phyloP scores from a whole-genome alignment of 2,888 invertebrate genomes.

The Desoria tigrina region DNA sequence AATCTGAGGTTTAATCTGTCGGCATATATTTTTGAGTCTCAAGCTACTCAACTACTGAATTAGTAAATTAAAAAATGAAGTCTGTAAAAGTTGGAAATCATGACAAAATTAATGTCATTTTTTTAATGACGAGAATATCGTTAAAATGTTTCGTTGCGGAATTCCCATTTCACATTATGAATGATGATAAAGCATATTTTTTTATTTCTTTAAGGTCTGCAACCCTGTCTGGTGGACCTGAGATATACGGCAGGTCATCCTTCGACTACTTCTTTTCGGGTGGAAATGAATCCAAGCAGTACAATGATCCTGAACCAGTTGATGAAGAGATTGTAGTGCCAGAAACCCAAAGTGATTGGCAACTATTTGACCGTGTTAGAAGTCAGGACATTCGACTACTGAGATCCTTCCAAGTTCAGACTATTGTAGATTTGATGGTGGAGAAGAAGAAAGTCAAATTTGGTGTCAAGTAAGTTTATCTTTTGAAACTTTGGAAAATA shows the following conservation, averaged over 20 bases:
- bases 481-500: background rate
- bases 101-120: no score
- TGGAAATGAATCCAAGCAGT: conserved; percentile 42
- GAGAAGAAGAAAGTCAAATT: conserved; percentile 81
- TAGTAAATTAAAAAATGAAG: no score
- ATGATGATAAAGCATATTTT: no score
- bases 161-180: no score
- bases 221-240: conserved; percentile 69
- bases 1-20: no score
- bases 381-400: conserved; percentile 71
- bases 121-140: no score
- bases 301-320: conserved; percentile 42
- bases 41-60: no score
- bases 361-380: conserved; percentile 66
- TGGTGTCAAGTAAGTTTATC: conserved; percentile 69
- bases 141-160: no score
- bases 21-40: no score
- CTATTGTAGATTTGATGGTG: conserved; percentile 80
- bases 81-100: no score
- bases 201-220: no score
- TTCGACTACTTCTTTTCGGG: conserved; percentile 62
- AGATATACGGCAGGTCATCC: conserved; percentile 71
- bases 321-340: conserved; percentile 52
- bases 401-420: conserved; percentile 69
- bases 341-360: conserved; percentile 59